A percentile compares a stretch with the other conserved stretches of the same genome.
Evolutionary conservation across 1,140 invertebrate genomes (phyloP).

Genomic region (Drosophila eugracilis): DNA sequence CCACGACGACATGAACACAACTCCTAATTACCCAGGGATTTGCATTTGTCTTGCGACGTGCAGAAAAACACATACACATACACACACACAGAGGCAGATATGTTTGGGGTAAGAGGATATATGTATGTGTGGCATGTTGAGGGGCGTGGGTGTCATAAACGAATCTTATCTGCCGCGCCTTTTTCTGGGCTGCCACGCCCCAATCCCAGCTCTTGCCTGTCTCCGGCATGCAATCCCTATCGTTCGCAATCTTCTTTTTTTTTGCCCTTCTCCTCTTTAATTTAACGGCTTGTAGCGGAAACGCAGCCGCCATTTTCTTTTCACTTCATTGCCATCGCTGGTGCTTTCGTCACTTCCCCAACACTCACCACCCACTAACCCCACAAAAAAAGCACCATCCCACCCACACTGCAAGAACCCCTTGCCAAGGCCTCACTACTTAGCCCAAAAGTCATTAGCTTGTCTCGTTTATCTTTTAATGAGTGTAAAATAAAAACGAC

Average conservation of each 20-base stretch:
- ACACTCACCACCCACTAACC: too few species aligned
- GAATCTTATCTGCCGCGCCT: slow-evolving; percentile 69
- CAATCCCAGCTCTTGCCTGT: slow-evolving; percentile 38
- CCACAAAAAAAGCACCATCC: not conserved
- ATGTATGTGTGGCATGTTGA: slow-evolving; percentile 31
- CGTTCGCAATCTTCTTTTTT: slow-evolving; percentile 23
- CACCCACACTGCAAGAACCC: slow-evolving; percentile 5
- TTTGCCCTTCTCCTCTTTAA: slow-evolving; percentile 18
- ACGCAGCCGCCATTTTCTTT: slow-evolving; percentile 71
- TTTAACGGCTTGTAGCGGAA: slow-evolving; percentile 74
- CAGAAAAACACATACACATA: slow-evolving; percentile 29
- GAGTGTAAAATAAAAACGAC: slow-evolving; percentile 76
- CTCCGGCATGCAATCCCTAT: slow-evolving; percentile 53
- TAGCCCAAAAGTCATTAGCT: slow-evolving; percentile 76
- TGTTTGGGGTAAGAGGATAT: not conserved
- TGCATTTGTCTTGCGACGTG: slow-evolving; percentile 77
- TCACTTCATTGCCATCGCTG: slow-evolving; percentile 66
- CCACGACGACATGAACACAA: slow-evolving; percentile 82
- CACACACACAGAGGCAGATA: not conserved
- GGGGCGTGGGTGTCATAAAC: slow-evolving; percentile 75
- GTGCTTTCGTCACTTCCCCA: slow-evolving; percentile 48
- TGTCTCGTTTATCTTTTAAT: slow-evolving; percentile 83
- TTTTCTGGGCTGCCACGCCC: slow-evolving; percentile 67
- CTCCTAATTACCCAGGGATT: slow-evolving; percentile 82
- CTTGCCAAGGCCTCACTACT: slow-evolving; percentile 51